Evolutionary conservation across 1,140 invertebrate genomes (phyloP), one percentile per base, ranked within the genome.

Genomic region (Rhyacophila brunnea): DNA sequence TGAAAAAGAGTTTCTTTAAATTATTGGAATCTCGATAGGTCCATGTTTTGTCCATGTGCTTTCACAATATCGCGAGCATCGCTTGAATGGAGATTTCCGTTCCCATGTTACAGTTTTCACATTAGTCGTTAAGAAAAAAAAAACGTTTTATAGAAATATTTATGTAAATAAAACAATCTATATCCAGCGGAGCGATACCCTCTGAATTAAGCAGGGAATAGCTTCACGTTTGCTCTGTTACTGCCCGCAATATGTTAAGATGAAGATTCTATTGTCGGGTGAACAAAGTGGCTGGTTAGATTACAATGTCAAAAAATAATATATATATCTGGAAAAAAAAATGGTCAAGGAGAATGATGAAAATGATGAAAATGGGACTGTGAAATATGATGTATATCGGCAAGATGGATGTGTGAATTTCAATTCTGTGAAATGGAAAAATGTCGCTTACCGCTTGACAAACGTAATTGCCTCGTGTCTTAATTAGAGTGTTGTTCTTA

Each of bases 401-500:
- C 23, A 28, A 28, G 23, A 28, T 28, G 23, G 13, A 34, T 28
- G 50, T 46, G 17, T 48, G 46, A 34, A 40, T 60, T 43, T 52
- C 23, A 52, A 44, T 40, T 58, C 45, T 54, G 35, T 49, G 54
- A 49, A 62, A 59, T 35, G 32, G 57, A 48, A 60, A 59, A 50
- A 52, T 60, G 57, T 60, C 46, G 62, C 62, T 64, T 64, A 60
- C 62, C 58, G 62, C 62, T 64, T 64, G 62, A 64, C 58, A 64
- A 64, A 64, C 62, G 62, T 64, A 64, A 63, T 64, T 60, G 62
- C 62, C 62, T 57, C 58, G 62, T 64, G 62, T 64, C 62, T 64
- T 64, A 64, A 56, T 53, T 64, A 64, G 62, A 64, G 60, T 48
- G 58, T 64, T 59, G 62, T 64, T 62, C 55, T 58, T 64, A 64